Evolutionary conservation across 1,140 invertebrate species (phyloP), one percentile per base, ranked within the genome.

Genomic region (Panulirus ornatus): DNA sequence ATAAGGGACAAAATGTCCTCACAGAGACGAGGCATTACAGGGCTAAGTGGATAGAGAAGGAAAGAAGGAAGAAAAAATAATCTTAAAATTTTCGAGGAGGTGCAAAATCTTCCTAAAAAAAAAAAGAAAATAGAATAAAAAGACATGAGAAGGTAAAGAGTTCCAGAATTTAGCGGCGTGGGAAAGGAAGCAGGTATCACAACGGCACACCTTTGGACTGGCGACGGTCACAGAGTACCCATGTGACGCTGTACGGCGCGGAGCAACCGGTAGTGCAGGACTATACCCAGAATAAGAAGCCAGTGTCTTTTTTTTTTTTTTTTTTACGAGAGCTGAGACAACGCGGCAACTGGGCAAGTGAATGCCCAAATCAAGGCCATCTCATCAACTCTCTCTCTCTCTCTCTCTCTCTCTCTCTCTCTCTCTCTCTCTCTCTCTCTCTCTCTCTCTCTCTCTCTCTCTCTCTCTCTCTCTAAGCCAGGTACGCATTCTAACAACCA

Each of bases 301-400:
- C 95, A 42, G 95, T 95, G 92, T 97, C 36, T n/a, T 22, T 9
- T 9, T n/a, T n/a, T n/a, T n/a, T n/a, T n/a, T n/a, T n/a, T n/a
- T n/a, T n/a, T n/a, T n/a, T n/a, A n/a, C n/a, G 51, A 22, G 63
- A 71, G n/a, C 27, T 11, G 27, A 36, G 70, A n/a, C 14, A 14
- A 71, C 19, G 27, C 2, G 1, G 5, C 27, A 36, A 71, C 14
- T 34, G 19, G 19, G 70, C 19, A 47, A 71, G 70, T 14, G 36
- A 47, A 71, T 14, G 70, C 70, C 27, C 19, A 34, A 11, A 1
- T 14, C 14, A 14, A 1, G 14, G 19, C 70, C 2, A 3, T 0
- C 14, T 14, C 14, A 22, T 71, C 36, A 2, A 8, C 44, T n/a
- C n/a, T 47, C 44, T 16, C 44, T 47, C 44, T 47, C 44, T n/a